These are phyloP conservation scores for Ormyrus rosae DNA, from an alignment of 2,888 invertebrate genomes.

Conservation along the genomic window DNA sequence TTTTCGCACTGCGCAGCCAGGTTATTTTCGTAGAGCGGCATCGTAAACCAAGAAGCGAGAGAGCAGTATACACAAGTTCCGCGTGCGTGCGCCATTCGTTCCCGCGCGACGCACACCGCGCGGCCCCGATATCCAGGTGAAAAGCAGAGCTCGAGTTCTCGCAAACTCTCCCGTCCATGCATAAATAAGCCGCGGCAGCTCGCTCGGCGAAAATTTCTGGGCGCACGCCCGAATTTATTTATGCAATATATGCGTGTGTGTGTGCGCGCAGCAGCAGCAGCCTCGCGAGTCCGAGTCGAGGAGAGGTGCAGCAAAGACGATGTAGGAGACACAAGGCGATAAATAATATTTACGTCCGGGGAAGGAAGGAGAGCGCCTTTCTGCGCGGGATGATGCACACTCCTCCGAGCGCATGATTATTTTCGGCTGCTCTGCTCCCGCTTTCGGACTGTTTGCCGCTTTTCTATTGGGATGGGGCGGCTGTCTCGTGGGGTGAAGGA, in stretches of 20 bases:
- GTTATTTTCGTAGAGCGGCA: no score
- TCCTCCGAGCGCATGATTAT: background rate
- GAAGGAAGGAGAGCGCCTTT: background rate
- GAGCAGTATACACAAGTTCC: no score
- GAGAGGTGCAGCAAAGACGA: background rate
- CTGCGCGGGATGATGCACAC: background rate
- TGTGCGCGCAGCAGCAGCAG: background rate
- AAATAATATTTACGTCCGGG: constrained; percentile 48
- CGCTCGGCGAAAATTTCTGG: background rate
- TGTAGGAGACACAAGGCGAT: constrained; percentile 27
- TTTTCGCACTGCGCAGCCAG: no score
- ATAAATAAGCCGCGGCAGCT: background rate
- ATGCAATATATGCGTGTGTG: background rate
- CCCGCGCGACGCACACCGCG: no score
- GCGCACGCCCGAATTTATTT: background rate
- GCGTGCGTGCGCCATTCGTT: no score
- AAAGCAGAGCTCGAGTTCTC: background rate
- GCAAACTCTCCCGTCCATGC: background rate
- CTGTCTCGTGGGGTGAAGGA: no score
- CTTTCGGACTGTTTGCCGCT: no score
- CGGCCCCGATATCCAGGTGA: no score
- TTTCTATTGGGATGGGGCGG: no score
- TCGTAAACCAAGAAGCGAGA: no score
- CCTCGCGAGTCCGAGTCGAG: background rate
- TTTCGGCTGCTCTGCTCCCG: background rate